These are phyloP conservation scores for Festucalex cinctus DNA, from an alignment of 2,113 vertebrate species.

Conservation along the genomic window DNA sequence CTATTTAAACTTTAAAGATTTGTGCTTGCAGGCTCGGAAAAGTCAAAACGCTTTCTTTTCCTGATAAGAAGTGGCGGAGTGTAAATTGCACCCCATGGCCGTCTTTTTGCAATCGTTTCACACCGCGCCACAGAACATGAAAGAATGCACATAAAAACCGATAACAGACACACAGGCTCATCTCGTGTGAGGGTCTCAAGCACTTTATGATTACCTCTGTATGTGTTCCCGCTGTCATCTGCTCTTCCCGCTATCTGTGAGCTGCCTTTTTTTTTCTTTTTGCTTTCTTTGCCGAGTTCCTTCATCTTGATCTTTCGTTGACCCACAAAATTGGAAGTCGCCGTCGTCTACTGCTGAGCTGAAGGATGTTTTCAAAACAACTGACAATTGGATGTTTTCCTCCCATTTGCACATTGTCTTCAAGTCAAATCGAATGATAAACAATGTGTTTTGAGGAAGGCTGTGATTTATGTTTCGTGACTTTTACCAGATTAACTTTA, in stretches of 20 bases:
- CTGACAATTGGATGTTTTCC: slow-evolving; percentile 41
- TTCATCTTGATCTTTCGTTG: slow-evolving; percentile 2
- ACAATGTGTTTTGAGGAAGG: slow-evolving; percentile 53
- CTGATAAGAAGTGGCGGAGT: background rate
- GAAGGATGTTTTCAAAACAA: slow-evolving; percentile 25
- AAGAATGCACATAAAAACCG: slow-evolving; percentile 1
- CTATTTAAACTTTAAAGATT: background rate
- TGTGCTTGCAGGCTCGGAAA: background rate
- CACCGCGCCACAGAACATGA: slow-evolving; percentile 9
- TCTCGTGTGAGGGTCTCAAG: slow-evolving; percentile 52
- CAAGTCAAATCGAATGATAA: slow-evolving; percentile 37
- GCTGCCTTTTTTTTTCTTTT: background rate
- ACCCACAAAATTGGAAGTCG: slow-evolving; percentile 20
- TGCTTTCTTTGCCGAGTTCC: slow-evolving; percentile 7
- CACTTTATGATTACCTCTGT: slow-evolving; percentile 69
- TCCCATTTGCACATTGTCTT: slow-evolving; percentile 57
- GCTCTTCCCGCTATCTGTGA: slow-evolving; percentile 6
- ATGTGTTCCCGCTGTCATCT: slow-evolving; percentile 38
- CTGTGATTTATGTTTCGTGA: slow-evolving; percentile 46
- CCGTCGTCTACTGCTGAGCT: slow-evolving; percentile 29
- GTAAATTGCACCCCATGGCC: slow-evolving; percentile 19
- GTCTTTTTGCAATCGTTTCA: slow-evolving; percentile 21
- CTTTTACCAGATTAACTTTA: slow-evolving; percentile 18
- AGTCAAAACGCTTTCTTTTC: background rate
- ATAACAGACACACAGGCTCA: slow-evolving; percentile 33